Evolutionary conservation across 2,113 vertebrate genomes (phyloP), one percentile per base, ranked within the genome.

Genomic region (Ptyas mucosa): DNA sequence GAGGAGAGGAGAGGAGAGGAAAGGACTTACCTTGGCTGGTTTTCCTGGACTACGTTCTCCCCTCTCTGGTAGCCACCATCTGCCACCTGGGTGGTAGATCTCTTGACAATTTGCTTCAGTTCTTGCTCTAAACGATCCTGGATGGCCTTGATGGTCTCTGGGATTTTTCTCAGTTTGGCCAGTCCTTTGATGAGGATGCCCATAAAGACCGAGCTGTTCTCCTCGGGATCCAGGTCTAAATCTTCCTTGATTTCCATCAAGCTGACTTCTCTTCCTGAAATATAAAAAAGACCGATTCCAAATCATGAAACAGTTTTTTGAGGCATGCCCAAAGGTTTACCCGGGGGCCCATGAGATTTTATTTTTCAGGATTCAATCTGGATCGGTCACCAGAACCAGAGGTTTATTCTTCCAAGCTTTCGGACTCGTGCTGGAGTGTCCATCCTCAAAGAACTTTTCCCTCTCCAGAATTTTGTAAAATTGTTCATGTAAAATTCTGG

Each of bases 71-170:
- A 99, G 39, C 98, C 98, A 0, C 95, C 98, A 97, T 99, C 99
- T 0, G 99, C 99, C 92, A 99, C 99, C 95, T 99, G 99, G 21
- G 99, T 99, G 23, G 99, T 99, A 43, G 99, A 99, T 2, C 99
- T 95, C 95, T 99, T 99, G 3, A 99, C 99, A 1, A 99, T 99
- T 96, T 99, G 99, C 95, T 99, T 99, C 20, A 99, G 98, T 85
- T 99, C 99, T 26, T 99, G 98, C 26, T 99, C 99, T 89, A 99
- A 95, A 20, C 99, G 98, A 85, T 99, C 99, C 96, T 98, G 98
- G 95, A 99, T 99, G n/a, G 99, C 99, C 96, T 99, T 99, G 54
- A 99, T 98, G 0, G 99, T 98, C 94, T 99, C 99, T 0, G 99
- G 99, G 85, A 99, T 98, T 96, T 99, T 99, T 96, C 97, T 99